Conservation (phyloP, 2,888 invertebrate species). For the Drosophila anomalata region DNA sequence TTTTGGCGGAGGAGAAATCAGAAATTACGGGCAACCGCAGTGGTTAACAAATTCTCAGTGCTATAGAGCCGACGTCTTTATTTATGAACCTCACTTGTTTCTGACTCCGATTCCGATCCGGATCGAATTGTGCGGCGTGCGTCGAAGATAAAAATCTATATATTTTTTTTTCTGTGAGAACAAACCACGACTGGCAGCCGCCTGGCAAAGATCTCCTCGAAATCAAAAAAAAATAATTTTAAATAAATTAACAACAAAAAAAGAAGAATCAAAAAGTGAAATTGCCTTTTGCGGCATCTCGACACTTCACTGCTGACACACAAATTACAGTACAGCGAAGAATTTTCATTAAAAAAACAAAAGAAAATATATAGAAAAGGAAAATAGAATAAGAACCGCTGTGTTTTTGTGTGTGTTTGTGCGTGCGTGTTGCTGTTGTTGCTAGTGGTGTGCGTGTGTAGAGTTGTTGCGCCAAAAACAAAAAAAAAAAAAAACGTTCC, state of each 20-base stretch:
- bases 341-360: conserved; percentile 1
- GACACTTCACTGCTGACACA: background rate
- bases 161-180: conserved; percentile 5
- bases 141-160: background rate
- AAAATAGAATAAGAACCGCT: conserved; percentile 9
- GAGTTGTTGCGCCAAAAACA: conserved; percentile 47
- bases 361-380: conserved; percentile 14
- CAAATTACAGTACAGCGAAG: background rate
- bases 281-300: conserved; percentile 74
- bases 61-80: background rate
- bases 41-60: conserved; percentile 15
- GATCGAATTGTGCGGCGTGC: conserved; percentile 2
- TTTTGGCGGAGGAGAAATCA: conserved; percentile 18
- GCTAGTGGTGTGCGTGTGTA: conserved; percentile 34
- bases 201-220: conserved; percentile 5
- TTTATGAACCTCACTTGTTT: conserved; percentile 1
- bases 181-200: background rate
- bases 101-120: conserved; percentile 3
- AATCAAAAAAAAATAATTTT: background rate
- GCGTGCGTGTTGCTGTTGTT: conserved; percentile 43
- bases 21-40: conserved; percentile 11
- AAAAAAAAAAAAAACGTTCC: conserved; percentile 42
- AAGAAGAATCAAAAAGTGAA: conserved; percentile 71
- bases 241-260: conserved; percentile 34
- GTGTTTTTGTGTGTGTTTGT: conserved; percentile 46